These are phyloP conservation scores for Panurus biarmicus DNA, from an alignment of 2,113 vertebrate species.

Conservation along the genomic window DNA sequence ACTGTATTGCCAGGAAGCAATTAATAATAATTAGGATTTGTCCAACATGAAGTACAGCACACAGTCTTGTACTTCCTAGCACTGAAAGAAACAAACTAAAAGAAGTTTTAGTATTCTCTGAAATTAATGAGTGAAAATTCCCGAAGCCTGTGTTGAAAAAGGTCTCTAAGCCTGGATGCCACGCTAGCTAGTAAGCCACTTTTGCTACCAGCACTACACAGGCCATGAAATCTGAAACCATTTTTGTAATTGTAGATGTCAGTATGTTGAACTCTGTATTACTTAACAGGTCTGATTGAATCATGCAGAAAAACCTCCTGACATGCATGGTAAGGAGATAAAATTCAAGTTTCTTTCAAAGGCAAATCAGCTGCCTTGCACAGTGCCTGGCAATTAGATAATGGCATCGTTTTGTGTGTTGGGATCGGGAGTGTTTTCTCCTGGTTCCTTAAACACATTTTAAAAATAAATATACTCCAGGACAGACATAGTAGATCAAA, in stretches of 20 bases:
- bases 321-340: background rate
- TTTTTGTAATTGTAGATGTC: background rate
- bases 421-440: background rate
- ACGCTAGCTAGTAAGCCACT: background rate
- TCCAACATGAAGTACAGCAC: background rate
- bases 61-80: background rate
- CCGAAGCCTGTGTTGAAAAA: background rate
- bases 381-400: background rate
- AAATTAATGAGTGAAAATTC: background rate
- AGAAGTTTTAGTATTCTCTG: background rate
- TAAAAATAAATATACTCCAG: background rate
- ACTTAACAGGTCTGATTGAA: background rate
- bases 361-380: background rate
- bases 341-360: background rate
- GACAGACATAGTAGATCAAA: background rate
- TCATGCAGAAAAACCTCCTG: background rate
- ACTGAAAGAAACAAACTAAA: background rate
- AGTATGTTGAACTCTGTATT: background rate
- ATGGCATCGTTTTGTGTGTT: background rate
- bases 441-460: background rate
- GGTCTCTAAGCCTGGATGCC: background rate
- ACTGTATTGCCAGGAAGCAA: background rate
- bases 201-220: background rate
- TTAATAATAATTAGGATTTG: conserved; percentile 29
- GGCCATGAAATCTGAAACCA: background rate